Base-by-base conservation (phyloP, 2,113 vertebrate genomes). In the Malurus alboscapulatus region DNA sequence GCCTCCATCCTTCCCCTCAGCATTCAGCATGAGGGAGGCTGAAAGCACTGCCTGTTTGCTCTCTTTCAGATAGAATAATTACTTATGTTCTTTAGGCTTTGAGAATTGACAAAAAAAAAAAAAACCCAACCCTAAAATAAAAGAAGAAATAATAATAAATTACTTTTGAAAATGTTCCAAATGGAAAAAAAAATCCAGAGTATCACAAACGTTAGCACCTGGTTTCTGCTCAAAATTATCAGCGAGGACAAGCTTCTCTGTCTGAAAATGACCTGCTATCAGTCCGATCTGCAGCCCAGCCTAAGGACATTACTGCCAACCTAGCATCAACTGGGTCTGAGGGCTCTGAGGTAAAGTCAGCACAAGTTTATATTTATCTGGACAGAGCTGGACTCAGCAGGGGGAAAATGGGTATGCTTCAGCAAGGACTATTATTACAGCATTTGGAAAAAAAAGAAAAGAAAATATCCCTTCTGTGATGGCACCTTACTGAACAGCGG, bases 101-200 rank as follows among this genome's bases (percentile, higher is more conserved):
- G 34, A 75, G 58, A 51, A 50, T 0, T 1, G 2, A 10, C 25
- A n/a, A 27, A 53, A 77, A 34, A 53, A 7, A 0, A 3, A 34
- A 53, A 7, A 0, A 3, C 27, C 27, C 58, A 73, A 50, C 1
- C 4, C 9, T 45, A 40, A 45, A 77, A 72, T 29, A 67, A 48
- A 50, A 68, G 36, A 22, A 6, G 4, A 55, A 8, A 42, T 34
- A 55, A 50, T 71, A 89, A 59, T 18, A 0, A 68, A 30, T 44
- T 59, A n/a, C 47, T 71, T 62, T 59, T 58, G 13, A 65, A 87
- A 81, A 34, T 3, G 1, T 50, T 82, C 67, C 63, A 73, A 74
- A 74, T 9, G 9, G 34, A 88, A 61, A 40, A 27, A 27, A 68
- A n/a, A 74, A n/a, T 36, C 15, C 4, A 0, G 36, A 29, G 7